Conservation (phyloP, 2,113 vertebrate genomes). For the Calypte anna region DNA sequence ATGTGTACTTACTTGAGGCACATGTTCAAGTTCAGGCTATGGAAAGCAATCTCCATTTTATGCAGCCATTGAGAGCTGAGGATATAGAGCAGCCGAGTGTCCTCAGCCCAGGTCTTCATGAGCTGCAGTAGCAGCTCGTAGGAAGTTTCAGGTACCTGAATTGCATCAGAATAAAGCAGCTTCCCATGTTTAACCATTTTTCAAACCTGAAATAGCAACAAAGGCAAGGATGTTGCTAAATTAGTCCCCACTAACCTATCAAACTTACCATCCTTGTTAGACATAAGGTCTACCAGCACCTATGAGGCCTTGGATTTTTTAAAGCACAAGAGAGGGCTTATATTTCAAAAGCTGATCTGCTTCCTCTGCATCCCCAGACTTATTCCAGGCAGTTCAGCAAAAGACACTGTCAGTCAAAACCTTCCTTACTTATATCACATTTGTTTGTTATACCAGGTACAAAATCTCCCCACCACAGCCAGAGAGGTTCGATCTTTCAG, state of each 20-base stretch:
- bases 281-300: not conserved
- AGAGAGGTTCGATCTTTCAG: not conserved
- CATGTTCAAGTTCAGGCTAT: not conserved
- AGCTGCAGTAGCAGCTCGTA: not conserved
- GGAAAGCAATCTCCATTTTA: not conserved
- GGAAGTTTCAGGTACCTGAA: not conserved
- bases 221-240: not conserved
- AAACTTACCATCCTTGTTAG: not conserved
- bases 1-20: not conserved
- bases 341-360: not conserved
- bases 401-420: not conserved
- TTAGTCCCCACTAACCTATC: not conserved
- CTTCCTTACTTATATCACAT: not conserved
- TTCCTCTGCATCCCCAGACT: not conserved
- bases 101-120: not conserved
- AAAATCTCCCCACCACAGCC: not conserved
- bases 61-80: not conserved
- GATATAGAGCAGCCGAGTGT: not conserved
- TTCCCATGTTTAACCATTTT: not conserved
- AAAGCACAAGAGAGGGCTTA: not conserved
- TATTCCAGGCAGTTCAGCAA: not conserved
- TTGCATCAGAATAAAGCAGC: not conserved
- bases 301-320: not conserved
- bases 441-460: not conserved
- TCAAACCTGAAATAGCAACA: not conserved